phyloP scores from a whole-genome alignment of 1,140 invertebrate species.

The Drosophila willistoni region DNA sequence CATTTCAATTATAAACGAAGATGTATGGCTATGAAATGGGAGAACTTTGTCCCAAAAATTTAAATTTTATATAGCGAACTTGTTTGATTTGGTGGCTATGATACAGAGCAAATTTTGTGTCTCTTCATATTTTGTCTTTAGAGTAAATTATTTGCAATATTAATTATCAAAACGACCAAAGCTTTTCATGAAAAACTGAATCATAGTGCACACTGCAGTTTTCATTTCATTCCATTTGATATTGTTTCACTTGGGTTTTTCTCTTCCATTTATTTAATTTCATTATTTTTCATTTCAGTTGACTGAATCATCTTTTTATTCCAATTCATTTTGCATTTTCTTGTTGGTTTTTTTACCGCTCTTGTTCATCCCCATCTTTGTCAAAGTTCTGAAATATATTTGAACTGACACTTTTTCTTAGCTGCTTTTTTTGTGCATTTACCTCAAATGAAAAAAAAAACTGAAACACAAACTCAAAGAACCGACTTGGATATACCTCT shows the following conservation, averaged over 20 bases:
- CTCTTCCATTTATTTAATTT: neutral
- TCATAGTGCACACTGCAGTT: neutral
- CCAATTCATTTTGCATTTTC: neutral
- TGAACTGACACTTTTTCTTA: slow-evolving; percentile 1
- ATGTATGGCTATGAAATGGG: no score
- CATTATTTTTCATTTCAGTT: slow-evolving; percentile 8
- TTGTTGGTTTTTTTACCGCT: neutral
- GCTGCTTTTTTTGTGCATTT: neutral
- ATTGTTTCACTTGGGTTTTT: neutral
- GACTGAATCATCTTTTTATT: slow-evolving; percentile 5
- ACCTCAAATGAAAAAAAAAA: neutral
- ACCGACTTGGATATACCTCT: neutral
- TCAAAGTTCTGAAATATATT: slow-evolving; percentile 8
- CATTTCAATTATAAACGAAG: no score
- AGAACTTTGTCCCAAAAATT: no score
- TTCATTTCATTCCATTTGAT: neutral
- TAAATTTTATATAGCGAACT: no score
- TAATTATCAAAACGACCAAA: no score
- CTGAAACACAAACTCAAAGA: neutral
- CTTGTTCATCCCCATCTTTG: neutral
- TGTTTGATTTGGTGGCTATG: no score
- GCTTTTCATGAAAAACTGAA: no score
- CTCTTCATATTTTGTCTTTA: no score
- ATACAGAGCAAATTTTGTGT: no score
- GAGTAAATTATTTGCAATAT: no score